These are phyloP conservation scores for Bos javanicus DNA, from an alignment of 2,113 vertebrate species.

Conservation along the genomic window DNA sequence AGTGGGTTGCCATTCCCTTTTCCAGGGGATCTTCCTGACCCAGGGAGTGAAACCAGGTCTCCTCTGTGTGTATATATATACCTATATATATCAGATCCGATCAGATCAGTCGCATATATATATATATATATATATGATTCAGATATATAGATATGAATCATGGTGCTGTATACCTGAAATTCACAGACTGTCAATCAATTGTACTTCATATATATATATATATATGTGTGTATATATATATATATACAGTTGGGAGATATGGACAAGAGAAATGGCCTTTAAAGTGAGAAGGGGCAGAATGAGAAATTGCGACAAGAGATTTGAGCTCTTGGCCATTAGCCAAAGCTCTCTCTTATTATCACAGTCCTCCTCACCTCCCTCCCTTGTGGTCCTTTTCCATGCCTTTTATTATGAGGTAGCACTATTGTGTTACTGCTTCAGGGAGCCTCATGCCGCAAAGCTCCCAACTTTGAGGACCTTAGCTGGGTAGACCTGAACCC, in stretches of 20 bases:
- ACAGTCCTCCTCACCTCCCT: not conserved
- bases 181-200: not conserved
- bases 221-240: no score
- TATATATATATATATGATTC: not conserved
- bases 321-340: not conserved
- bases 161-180: not conserved
- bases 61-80: not conserved
- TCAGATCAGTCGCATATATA: not conserved
- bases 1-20: not conserved
- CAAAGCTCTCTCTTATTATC: not conserved
- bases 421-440: not conserved
- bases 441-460: not conserved
- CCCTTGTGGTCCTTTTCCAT: not conserved
- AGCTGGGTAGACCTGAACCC: not conserved
- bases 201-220: not conserved
- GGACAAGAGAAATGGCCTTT: not conserved
- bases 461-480: not conserved
- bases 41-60: not conserved
- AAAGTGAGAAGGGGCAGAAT: slow-evolving; percentile 7
- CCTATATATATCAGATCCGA: not conserved
- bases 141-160: not conserved
- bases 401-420: not conserved
- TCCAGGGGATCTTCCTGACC: not conserved
- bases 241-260: not conserved
- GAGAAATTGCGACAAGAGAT: not conserved